Evolutionary conservation across 2,888 invertebrate genomes (phyloP).

Genomic region (Drosophila imparisetae): DNA sequence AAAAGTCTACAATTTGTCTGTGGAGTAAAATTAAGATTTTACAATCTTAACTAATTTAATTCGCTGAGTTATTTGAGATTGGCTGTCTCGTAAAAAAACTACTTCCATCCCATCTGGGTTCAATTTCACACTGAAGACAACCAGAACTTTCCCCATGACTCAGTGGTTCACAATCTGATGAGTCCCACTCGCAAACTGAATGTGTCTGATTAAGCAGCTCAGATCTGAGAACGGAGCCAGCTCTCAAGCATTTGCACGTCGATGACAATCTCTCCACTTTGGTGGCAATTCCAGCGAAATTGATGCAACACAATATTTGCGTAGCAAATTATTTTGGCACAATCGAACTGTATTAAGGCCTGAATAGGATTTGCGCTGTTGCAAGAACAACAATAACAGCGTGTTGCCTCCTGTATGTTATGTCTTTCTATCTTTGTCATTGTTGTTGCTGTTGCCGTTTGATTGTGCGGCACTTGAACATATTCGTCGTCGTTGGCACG

Average conservation of each 20-base stretch:
- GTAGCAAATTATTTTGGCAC: constrained; percentile 54
- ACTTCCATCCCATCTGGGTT: background rate
- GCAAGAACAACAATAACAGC: constrained; percentile 20
- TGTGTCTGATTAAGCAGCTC: constrained; percentile 29
- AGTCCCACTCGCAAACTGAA: background rate
- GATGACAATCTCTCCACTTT: constrained; percentile 37
- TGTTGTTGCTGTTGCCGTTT: constrained; percentile 16
- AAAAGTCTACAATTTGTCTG: background rate
- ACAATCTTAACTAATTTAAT: background rate
- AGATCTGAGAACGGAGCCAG: background rate
- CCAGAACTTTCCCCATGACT: constrained; percentile 38
- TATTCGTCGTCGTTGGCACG: constrained; percentile 51
- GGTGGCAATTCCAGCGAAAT: constrained; percentile 49
- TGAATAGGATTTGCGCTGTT: constrained; percentile 40
- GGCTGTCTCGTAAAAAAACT: background rate
- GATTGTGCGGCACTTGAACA: constrained; percentile 52
- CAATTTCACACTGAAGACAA: background rate
- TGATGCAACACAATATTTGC: constrained; percentile 62
- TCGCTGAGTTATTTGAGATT: background rate
- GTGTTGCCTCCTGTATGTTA: constrained; percentile 37
- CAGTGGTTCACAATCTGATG: constrained; percentile 4
- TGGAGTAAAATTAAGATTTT: background rate
- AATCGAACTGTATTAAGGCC: constrained; percentile 34
- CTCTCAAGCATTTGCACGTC: constrained; percentile 1
- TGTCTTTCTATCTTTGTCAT: constrained; percentile 7